A percentile compares a stretch with the other conserved stretches of the same genome.
Evolutionary conservation across 2,888 invertebrate genomes (phyloP).

Genomic region (Erebia aethiops): DNA sequence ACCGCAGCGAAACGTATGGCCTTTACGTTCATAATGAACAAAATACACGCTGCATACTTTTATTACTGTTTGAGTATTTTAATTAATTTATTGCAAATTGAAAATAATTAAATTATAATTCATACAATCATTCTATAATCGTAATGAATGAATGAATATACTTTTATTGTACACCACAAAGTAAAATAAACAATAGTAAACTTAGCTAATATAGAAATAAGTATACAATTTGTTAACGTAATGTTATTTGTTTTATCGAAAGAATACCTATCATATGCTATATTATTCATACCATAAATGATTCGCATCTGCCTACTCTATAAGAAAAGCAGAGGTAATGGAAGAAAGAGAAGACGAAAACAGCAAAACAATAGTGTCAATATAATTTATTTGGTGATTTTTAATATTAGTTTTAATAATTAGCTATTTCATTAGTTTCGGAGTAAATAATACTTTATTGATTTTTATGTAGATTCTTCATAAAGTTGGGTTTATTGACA

Average conservation of each 20-base stretch:
- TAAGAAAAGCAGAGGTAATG: no score
- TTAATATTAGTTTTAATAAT: not conserved
- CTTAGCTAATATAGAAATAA: no score
- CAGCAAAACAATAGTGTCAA: not conserved
- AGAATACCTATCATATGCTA: not conserved
- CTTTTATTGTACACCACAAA: no score
- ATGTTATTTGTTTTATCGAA: no score
- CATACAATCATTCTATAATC: conserved; percentile 10
- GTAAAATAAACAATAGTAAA: no score
- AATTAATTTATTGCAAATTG: conserved; percentile 38
- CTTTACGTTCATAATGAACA: conserved; percentile 57
- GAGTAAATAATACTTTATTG: no score
- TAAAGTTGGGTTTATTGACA: no score
- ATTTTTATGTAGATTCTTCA: no score
- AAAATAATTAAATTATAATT: conserved; percentile 31
- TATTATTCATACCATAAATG: not conserved
- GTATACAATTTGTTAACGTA: no score
- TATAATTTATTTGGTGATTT: conserved; percentile 4
- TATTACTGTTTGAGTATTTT: conserved; percentile 39
- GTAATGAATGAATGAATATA: no score
- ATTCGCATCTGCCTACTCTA: no score
- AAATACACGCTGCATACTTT: conserved; percentile 52
- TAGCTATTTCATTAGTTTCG: not conserved
- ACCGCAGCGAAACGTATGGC: conserved; percentile 62
- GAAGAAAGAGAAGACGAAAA: no score